Conservation (phyloP, 2,797 vertebrate species). For the Channa striata region DNA sequence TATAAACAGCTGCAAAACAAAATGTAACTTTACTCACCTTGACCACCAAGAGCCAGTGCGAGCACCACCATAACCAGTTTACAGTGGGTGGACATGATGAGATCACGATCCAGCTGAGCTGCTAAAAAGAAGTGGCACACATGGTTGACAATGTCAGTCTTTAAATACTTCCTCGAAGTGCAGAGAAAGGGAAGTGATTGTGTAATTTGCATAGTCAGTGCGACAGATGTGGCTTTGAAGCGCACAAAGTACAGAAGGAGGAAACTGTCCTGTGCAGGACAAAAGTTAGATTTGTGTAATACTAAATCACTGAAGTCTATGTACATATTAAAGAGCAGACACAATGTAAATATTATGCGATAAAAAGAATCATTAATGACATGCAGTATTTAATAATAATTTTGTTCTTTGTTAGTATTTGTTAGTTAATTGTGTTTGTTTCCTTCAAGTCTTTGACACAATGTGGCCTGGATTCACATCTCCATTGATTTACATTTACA, state of each 20-base stretch:
- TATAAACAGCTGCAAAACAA: neutral
- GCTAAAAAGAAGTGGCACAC: conserved; percentile 3
- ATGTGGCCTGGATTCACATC: conserved; percentile 2
- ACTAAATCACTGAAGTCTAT: too few relatives aligned
- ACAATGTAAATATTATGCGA: neutral
- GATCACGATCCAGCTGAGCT: conserved; percentile 10
- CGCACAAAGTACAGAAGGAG: neutral
- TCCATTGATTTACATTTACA: conserved; percentile 26
- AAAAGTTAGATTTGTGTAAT: neutral
- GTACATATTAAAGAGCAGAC: too few relatives aligned
- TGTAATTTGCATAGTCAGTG: conserved; percentile 3
- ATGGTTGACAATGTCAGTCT: conserved; percentile 4
- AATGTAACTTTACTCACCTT: conserved; percentile 34
- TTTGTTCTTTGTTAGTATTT: conserved; percentile 3
- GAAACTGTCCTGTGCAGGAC: neutral
- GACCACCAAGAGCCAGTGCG: conserved; percentile 23
- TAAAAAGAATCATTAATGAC: neutral
- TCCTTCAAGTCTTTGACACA: neutral
- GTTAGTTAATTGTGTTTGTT: neutral
- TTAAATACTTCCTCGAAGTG: conserved; percentile 9
- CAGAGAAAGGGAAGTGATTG: conserved; percentile 3
- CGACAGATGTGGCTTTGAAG: conserved; percentile 14
- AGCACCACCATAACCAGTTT: conserved; percentile 31
- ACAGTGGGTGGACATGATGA: conserved; percentile 45
- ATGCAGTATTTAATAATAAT: neutral